These are phyloP conservation scores for Heptranchias perlo DNA, from an alignment of 2,113 vertebrate species.

Conservation along the genomic window DNA sequence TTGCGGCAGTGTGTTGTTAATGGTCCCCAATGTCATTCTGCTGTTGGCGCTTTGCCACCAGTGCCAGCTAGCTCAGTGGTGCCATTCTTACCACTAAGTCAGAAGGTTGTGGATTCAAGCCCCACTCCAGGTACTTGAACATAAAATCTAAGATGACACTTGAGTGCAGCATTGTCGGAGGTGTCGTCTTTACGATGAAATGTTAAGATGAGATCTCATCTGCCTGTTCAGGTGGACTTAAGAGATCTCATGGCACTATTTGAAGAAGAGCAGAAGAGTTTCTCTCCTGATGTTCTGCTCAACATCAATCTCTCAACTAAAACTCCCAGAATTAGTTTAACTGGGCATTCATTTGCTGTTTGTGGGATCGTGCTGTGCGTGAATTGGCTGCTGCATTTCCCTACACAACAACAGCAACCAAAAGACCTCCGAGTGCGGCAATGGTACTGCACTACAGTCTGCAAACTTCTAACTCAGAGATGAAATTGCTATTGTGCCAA, in stretches of 20 bases:
- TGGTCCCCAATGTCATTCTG: neutral
- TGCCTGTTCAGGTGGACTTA: neutral
- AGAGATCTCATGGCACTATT: neutral
- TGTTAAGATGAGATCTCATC: neutral
- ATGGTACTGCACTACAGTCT: neutral
- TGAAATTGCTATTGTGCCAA: neutral
- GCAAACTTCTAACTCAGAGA: neutral
- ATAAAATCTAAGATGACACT: neutral
- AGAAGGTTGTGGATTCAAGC: neutral
- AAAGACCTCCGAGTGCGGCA: neutral
- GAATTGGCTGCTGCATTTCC: neutral
- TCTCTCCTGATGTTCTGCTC: neutral
- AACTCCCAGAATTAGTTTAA: neutral
- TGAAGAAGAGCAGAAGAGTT: neutral
- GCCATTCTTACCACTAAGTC: neutral
- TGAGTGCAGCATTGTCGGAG: neutral
- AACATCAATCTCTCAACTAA: neutral
- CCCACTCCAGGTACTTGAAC: neutral
- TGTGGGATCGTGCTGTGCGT: neutral
- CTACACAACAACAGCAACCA: neutral
- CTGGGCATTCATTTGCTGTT: neutral
- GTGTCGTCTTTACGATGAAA: neutral
- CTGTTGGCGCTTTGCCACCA: neutral
- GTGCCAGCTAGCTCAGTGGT: neutral
- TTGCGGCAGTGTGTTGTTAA: neutral